A percentile compares a stretch with the other conserved stretches of the same genome.
Evolutionary conservation across 2,797 vertebrate genomes (phyloP).

Genomic region (Uromys caudimaculatus): DNA sequence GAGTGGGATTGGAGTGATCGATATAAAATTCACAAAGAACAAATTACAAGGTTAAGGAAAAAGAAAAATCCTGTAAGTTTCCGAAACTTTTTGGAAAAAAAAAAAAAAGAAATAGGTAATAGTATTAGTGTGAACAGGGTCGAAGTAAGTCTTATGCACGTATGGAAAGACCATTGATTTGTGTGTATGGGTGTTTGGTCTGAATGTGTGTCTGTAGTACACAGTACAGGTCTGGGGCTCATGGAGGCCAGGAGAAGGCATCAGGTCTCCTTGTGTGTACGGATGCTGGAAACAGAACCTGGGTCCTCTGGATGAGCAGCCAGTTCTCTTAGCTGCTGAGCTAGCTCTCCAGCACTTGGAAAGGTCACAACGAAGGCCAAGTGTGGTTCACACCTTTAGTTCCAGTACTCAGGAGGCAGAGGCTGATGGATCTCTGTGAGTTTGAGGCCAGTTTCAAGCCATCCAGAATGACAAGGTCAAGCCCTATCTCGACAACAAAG

Average conservation of each 20-base stretch:
- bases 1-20: neutral
- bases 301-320: neutral
- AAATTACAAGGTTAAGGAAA: neutral
- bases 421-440: neutral
- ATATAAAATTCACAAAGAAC: neutral
- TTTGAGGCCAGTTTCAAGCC: neutral
- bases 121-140: neutral
- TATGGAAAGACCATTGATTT: neutral
- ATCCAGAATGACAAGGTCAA: neutral
- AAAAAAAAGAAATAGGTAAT: neutral
- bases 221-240: neutral
- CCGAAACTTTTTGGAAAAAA: neutral
- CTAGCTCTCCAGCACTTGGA: neutral
- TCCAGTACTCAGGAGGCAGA: neutral
- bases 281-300: neutral
- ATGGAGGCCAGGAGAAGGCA: neutral
- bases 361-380: neutral
- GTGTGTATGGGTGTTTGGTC: neutral
- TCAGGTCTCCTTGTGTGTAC: neutral
- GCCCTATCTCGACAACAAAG: neutral
- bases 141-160: neutral
- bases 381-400: neutral
- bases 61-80: neutral
- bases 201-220: too few relatives aligned
- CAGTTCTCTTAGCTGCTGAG: neutral